Evolutionary conservation across 2,113 vertebrate species (phyloP).

Genomic region (Mobula hypostoma): DNA sequence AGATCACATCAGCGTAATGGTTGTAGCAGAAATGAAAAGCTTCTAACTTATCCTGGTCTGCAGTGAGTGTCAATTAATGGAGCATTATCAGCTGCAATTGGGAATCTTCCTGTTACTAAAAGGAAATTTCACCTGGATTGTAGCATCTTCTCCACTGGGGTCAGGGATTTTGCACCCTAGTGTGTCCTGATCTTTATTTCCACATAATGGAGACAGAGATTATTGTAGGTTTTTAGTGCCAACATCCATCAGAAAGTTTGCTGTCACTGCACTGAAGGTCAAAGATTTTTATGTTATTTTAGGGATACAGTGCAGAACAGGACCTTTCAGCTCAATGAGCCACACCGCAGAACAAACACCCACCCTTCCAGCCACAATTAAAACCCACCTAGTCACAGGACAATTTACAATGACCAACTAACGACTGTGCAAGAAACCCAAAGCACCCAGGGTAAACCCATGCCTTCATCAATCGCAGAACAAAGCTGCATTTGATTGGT

Average conservation of each 20-base stretch:
- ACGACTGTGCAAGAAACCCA: no score
- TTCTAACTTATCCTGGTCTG: neutral
- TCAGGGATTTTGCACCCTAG: neutral
- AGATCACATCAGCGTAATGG: neutral
- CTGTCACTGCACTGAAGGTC: neutral
- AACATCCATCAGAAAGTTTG: neutral
- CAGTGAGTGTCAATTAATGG: slow-evolving; percentile 6
- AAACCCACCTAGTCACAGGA: no score
- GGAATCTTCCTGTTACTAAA: neutral
- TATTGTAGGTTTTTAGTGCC: neutral
- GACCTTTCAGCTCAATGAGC: no score
- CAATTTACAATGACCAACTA: no score
- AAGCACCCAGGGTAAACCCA: no score
- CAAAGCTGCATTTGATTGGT: no score
- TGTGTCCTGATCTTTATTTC: neutral
- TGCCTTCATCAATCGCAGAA: no score
- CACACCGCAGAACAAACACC: no score
- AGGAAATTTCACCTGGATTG: neutral
- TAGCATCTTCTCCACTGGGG: neutral
- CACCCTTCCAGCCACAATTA: no score
- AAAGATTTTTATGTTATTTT: no score
- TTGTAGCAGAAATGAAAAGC: neutral
- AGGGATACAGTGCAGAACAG: no score
- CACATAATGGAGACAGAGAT: neutral
- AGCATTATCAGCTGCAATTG: neutral